phyloP scores from a whole-genome alignment of 2,888 invertebrate genomes.

The Dione vanillae region DNA sequence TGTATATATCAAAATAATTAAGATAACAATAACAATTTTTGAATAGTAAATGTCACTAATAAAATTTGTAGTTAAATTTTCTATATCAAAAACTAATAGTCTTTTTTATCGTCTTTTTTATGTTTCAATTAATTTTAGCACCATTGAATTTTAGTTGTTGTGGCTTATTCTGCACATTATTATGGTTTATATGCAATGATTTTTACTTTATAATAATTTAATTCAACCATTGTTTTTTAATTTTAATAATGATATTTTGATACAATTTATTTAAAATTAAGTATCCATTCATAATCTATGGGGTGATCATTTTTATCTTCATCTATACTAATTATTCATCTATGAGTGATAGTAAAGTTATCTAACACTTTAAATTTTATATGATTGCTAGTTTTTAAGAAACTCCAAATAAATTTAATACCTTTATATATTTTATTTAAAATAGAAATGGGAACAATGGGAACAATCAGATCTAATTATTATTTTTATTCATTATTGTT shows the following conservation, averaged over 20 bases:
- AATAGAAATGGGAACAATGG: too few species aligned
- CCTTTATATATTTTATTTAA: too few species aligned
- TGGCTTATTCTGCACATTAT: constrained; percentile 34
- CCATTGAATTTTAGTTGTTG: constrained; percentile 27
- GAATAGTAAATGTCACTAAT: not conserved
- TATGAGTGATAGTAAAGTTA: not conserved
- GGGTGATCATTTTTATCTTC: not conserved
- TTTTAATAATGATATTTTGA: not conserved
- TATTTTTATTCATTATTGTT: not conserved
- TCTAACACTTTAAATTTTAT: not conserved
- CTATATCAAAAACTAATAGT: constrained; percentile 22
- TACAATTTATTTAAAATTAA: constrained; percentile 2
- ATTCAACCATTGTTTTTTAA: not conserved
- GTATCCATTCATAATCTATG: not conserved
- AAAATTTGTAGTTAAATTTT: not conserved
- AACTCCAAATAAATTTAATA: too few species aligned
- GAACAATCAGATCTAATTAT: not conserved
- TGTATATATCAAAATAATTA: not conserved
- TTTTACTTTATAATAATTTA: constrained; percentile 6
- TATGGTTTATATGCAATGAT: constrained; percentile 18
- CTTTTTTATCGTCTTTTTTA: constrained; percentile 33
- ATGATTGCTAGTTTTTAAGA: too few species aligned
- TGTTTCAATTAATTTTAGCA: constrained; percentile 41
- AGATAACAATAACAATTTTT: not conserved
- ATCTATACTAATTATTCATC: not conserved